These are phyloP conservation scores for Nomada fucata DNA, from an alignment of 2,888 invertebrate species.

Conservation along the genomic window DNA sequence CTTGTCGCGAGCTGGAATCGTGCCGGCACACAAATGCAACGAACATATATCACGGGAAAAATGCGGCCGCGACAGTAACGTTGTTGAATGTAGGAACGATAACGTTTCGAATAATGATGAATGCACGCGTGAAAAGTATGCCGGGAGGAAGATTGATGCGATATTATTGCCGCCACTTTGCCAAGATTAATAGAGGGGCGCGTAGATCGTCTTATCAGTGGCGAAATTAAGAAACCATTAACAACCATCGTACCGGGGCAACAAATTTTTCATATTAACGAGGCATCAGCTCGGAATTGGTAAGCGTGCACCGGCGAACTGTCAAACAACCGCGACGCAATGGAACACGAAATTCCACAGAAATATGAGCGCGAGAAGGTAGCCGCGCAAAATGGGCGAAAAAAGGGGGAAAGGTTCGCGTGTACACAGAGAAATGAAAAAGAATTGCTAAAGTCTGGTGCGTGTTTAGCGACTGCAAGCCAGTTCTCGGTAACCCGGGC, in stretches of 20 bases:
- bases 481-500: slow-evolving; percentile 46
- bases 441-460: slow-evolving; percentile 61
- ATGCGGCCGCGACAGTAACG: slow-evolving; percentile 14
- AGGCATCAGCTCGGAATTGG: background rate
- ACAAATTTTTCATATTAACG: slow-evolving; percentile 1
- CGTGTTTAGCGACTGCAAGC: slow-evolving; percentile 53
- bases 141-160: slow-evolving; percentile 49
- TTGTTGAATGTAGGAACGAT: slow-evolving; percentile 41
- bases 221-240: slow-evolving; percentile 26
- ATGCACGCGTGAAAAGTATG: slow-evolving; percentile 33
- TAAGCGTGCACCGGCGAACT: background rate
- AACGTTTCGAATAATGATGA: slow-evolving; percentile 50
- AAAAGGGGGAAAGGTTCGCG: slow-evolving; percentile 12
- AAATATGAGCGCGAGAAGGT: slow-evolving; percentile 5
- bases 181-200: slow-evolving; percentile 49
- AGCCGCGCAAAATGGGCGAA: background rate
- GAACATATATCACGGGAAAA: slow-evolving; percentile 37
- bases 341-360: slow-evolving; percentile 9
- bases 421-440: slow-evolving; percentile 59
- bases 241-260: background rate
- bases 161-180: slow-evolving; percentile 26
- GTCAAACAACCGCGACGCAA: background rate
- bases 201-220: slow-evolving; percentile 23
- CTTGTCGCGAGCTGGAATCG: slow-evolving; percentile 40
- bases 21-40: slow-evolving; percentile 13